phyloP scores from a whole-genome alignment of 2,113 vertebrate genomes.

The Callipepla californica region DNA sequence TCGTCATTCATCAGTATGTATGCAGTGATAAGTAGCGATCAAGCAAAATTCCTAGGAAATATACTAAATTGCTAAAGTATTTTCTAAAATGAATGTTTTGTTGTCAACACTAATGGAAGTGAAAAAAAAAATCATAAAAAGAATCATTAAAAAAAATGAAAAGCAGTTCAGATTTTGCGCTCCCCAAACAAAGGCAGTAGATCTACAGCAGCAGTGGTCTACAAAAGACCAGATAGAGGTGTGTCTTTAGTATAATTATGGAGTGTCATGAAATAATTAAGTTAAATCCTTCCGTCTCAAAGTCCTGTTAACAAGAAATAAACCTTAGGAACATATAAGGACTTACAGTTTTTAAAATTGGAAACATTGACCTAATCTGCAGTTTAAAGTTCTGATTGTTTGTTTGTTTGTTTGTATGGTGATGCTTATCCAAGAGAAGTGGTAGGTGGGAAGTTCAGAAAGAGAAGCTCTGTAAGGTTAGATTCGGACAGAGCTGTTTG shows the following conservation, averaged over 20 bases:
- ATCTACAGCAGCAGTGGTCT: background rate
- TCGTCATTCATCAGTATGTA: background rate
- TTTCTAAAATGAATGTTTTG: background rate
- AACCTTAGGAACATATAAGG: background rate
- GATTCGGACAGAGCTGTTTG: background rate
- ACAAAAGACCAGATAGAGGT: background rate
- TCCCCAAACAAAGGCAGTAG: background rate
- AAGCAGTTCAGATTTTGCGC: background rate
- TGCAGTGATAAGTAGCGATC: background rate
- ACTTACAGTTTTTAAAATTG: background rate
- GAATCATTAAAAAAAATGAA: background rate
- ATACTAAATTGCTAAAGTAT: background rate
- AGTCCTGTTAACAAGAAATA: background rate
- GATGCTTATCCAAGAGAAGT: background rate
- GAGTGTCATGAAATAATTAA: background rate
- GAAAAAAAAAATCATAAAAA: accelerated
- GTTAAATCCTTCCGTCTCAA: background rate
- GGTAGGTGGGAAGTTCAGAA: background rate
- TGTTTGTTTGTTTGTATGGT: background rate
- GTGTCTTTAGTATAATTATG: background rate
- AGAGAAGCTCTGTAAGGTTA: background rate
- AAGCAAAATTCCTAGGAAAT: background rate
- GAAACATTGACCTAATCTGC: background rate
- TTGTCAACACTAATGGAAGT: background rate
- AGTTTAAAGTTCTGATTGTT: background rate